These are phyloP conservation scores for Centropyge bicolor DNA, from an alignment of 2,797 vertebrate genomes.

Conservation along the genomic window DNA sequence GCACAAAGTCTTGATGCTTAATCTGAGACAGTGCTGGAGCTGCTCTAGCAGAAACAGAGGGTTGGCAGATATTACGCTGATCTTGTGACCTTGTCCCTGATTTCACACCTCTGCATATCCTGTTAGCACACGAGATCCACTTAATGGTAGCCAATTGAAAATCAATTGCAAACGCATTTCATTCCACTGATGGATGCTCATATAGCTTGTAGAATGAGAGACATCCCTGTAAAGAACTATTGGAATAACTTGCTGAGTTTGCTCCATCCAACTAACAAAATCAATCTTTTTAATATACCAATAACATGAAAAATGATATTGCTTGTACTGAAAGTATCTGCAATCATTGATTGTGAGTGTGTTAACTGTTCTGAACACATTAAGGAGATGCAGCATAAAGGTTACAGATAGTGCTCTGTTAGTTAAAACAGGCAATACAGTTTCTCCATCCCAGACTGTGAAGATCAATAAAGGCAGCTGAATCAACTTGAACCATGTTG, in stretches of 20 bases:
- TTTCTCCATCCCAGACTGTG: constrained; percentile 5
- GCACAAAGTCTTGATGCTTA: constrained; percentile 2
- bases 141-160: constrained; percentile 54
- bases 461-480: constrained; percentile 24
- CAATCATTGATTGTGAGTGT: not conserved
- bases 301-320: not conserved
- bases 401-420: not conserved
- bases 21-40: constrained; percentile 12
- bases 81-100: constrained; percentile 64
- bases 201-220: not conserved
- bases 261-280: not conserved
- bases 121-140: constrained; percentile 53
- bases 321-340: not conserved
- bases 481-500: constrained; percentile 4
- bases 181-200: constrained; percentile 6
- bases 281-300: not conserved
- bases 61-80: constrained; percentile 45
- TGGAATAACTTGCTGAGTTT: not conserved
- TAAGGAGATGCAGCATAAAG: not conserved
- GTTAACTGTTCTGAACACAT: constrained; percentile 5
- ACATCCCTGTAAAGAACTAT: not conserved
- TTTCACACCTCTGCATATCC: constrained; percentile 55
- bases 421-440: not conserved
- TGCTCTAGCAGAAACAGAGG: constrained; percentile 12
- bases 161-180: constrained; percentile 46